phyloP scores from a whole-genome alignment of 2,888 invertebrate genomes.

The Encarsia formosa region DNA sequence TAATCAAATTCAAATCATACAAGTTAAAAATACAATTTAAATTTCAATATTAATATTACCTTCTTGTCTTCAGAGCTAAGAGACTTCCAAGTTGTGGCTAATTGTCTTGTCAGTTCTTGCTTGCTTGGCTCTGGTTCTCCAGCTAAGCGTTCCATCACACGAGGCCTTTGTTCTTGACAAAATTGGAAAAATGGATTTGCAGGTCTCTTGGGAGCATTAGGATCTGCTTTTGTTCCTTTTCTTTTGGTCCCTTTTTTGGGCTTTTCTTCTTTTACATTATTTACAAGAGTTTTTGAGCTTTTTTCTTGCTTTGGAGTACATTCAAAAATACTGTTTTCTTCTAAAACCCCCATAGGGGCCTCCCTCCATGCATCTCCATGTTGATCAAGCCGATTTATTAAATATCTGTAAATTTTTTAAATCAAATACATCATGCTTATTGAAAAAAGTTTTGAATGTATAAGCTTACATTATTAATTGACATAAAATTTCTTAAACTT shows the following conservation, averaged over 20 bases:
- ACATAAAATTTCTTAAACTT: background rate
- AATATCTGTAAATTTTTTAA: constrained; percentile 51
- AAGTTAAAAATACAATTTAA: background rate
- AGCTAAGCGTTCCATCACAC: constrained; percentile 65
- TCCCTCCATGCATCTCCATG: constrained; percentile 69
- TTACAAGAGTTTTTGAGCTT: constrained; percentile 35
- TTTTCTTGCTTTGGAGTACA: constrained; percentile 43
- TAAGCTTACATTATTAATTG: background rate
- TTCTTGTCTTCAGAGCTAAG: constrained; percentile 67
- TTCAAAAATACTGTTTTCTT: constrained; percentile 47
- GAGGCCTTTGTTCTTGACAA: constrained; percentile 73
- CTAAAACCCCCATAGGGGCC: constrained; percentile 57
- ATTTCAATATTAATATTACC: constrained; percentile 47
- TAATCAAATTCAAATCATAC: background rate
- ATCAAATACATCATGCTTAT: background rate
- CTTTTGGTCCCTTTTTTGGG: constrained; percentile 57
- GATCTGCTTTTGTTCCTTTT: constrained; percentile 62
- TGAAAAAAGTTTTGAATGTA: background rate
- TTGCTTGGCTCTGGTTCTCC: constrained; percentile 68
- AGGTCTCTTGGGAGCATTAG: constrained; percentile 74
- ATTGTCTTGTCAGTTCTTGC: constrained; percentile 70
- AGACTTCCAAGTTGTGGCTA: constrained; percentile 71
- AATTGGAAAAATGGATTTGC: constrained; percentile 79
- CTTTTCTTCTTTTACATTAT: constrained; percentile 42
- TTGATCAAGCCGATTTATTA: constrained; percentile 65